Percentiles rank a stretch among this genome's conserved stretches.
Conservation (phyloP, 2,797 vertebrate genomes). For the Ptychadena robeensis region DNA sequence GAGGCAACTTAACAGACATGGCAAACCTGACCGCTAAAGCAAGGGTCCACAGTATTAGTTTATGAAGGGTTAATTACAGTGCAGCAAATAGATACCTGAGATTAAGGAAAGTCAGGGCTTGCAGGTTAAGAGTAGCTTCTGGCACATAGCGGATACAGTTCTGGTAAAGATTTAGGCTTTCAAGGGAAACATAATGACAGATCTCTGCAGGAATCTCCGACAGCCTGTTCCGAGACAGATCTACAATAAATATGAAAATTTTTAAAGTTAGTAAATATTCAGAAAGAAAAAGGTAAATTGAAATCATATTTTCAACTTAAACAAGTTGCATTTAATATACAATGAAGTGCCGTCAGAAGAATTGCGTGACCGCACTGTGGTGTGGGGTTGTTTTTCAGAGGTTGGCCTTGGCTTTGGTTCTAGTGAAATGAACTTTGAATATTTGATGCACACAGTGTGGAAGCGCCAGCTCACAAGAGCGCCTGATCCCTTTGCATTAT, state of each 20-base stretch:
- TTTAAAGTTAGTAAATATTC: too few relatives aligned
- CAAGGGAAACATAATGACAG: constrained; percentile 91
- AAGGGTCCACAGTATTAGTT: not conserved
- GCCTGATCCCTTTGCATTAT: too few relatives aligned
- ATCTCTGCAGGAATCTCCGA: constrained; percentile 89
- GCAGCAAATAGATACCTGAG: constrained; percentile 83
- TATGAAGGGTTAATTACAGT: constrained; percentile 6
- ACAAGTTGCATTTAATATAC: too few relatives aligned
- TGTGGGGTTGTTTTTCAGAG: too few relatives aligned
- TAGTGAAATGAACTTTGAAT: too few relatives aligned
- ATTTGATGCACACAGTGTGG: too few relatives aligned
- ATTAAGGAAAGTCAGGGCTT: constrained; percentile 92
- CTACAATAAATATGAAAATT: constrained; percentile 77
- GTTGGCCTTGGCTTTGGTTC: too few relatives aligned
- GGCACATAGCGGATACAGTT: constrained; percentile 94
- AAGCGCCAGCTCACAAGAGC: too few relatives aligned
- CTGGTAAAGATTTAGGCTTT: constrained; percentile 95
- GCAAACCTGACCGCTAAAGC: not conserved
- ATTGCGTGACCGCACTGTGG: too few relatives aligned
- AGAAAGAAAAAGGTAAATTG: too few relatives aligned
- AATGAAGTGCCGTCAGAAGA: too few relatives aligned
- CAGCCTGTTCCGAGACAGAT: constrained; percentile 91
- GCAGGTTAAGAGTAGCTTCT: constrained; percentile 88
- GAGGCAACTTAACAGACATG: not conserved
- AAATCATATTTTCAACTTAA: too few relatives aligned